phyloP scores from a whole-genome alignment of 1,140 invertebrate genomes.

The Metaphire vulgaris region DNA sequence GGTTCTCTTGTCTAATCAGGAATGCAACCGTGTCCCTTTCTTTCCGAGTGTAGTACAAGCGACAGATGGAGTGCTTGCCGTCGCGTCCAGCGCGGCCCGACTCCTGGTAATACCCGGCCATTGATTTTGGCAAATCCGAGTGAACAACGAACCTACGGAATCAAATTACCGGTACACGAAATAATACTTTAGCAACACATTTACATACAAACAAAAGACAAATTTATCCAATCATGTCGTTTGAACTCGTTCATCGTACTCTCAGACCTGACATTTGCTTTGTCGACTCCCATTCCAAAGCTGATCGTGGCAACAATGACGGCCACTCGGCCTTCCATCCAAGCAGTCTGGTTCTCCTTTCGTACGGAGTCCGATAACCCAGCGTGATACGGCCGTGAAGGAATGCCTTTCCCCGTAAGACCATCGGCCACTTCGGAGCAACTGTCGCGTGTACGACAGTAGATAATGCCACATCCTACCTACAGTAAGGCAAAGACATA shows the following conservation, averaged over 20 bases:
- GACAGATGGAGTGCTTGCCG: constrained; percentile 59
- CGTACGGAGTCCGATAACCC: constrained; percentile 56
- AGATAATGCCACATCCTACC: constrained; percentile 67
- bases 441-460: constrained; percentile 62
- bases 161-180: neutral
- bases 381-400: constrained; percentile 35
- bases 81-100: constrained; percentile 90
- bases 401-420: constrained; percentile 54
- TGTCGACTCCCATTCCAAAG: constrained; percentile 72
- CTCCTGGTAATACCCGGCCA: constrained; percentile 98
- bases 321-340: constrained; percentile 62
- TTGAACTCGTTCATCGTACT: too few relatives aligned
- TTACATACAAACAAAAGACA: too few relatives aligned
- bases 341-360: constrained; percentile 58
- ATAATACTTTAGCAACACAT: too few relatives aligned
- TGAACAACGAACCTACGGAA: constrained; percentile 63
- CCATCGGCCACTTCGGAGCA: constrained; percentile 60
- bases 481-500: too few relatives aligned
- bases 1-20: constrained; percentile 65
- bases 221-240: too few relatives aligned
- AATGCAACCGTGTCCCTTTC: constrained; percentile 74
- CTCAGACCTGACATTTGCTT: constrained; percentile 61
- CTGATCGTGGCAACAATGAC: constrained; percentile 61
- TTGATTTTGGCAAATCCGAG: constrained; percentile 85
- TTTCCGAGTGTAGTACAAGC: constrained; percentile 67